phyloP scores from a whole-genome alignment of 2,113 vertebrate species.

The Rafetus swinhoei region DNA sequence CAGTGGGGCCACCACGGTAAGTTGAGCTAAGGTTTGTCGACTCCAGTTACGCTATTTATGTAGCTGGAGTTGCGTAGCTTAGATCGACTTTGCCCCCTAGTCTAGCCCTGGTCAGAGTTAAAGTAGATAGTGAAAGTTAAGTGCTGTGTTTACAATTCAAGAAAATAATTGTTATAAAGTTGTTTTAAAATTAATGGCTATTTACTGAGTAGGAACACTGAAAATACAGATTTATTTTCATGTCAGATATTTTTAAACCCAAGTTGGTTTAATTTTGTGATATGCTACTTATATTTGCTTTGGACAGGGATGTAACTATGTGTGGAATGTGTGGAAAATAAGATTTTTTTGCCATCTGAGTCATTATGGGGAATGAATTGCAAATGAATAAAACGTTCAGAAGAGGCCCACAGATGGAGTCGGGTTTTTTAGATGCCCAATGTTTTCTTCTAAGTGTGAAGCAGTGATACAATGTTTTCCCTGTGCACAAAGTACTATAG shows the following conservation, averaged over 20 bases:
- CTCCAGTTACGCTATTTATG: too few relatives aligned
- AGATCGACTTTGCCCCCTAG: too few relatives aligned
- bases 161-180: accelerated
- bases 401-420: slow-evolving; percentile 36
- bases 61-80: too few relatives aligned
- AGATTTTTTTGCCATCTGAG: slow-evolving; percentile 59
- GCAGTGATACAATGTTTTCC: slow-evolving; percentile 34
- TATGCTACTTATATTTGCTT: slow-evolving; percentile 17
- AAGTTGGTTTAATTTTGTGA: slow-evolving; percentile 14
- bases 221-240: neutral
- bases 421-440: neutral
- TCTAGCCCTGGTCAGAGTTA: neutral
- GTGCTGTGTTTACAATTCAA: neutral
- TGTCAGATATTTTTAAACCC: slow-evolving; percentile 32
- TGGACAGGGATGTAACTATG: slow-evolving; percentile 47
- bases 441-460: slow-evolving; percentile 29
- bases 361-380: slow-evolving; percentile 59
- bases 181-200: neutral
- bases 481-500: neutral
- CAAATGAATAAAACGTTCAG: slow-evolving; percentile 48
- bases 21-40: too few relatives aligned
- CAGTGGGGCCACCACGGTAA: too few relatives aligned
- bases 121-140: neutral
- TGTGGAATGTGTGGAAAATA: slow-evolving; percentile 62
- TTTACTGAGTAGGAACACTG: neutral